Evolutionary conservation across 2,888 invertebrate genomes (phyloP), one percentile per base, ranked within the genome.

Genomic region (Rhamphomyia laevipes): DNA sequence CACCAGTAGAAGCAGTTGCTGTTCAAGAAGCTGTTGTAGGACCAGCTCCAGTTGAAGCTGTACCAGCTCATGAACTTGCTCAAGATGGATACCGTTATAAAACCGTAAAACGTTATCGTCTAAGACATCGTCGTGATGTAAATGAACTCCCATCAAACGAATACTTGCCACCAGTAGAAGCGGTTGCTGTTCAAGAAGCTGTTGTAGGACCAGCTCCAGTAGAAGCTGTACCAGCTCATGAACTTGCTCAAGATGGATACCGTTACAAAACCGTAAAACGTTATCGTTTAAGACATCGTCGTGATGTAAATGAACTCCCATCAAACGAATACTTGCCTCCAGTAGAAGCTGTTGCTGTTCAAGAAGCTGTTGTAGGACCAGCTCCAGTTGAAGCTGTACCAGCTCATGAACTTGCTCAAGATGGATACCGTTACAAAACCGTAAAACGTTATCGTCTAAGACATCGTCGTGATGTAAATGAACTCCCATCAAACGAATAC

Each of bases 1-100:
- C 62, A 17, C 57, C 62, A 30, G 55, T 42, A 18, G 50, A 55
- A 46, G 42, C 42, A 15, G n/a, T n/a, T n/a, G n/a, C n/a, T n/a
- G n/a, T n/a, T n/a, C n/a, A n/a, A n/a, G n/a, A n/a, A n/a, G n/a
- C n/a, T n/a, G n/a, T n/a, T n/a, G n/a, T n/a, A n/a, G n/a, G n/a
- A n/a, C n/a, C n/a, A 38, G 52, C 57, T n/a, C 48, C 42, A 5
- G 16, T 50, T 1, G 62, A 61, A 49, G 51, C 55, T 0, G 57
- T 59, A 53, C 56, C 62, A 21, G 57, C 58, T 2, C 51, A 48
- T 30, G 50, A 45, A 17, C 53, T 63, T 9, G 60, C 55, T 45
- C 57, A 56, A 11, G 59, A 63, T 58, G 64, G 63, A 21, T 63
- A 63, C 48, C 58, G 57, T 41, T 62, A 62, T 56, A 57, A 54